Evolutionary conservation across 1,140 invertebrate genomes (phyloP), one percentile per base, ranked within the genome.

Genomic region (Leptinotarsa texana): DNA sequence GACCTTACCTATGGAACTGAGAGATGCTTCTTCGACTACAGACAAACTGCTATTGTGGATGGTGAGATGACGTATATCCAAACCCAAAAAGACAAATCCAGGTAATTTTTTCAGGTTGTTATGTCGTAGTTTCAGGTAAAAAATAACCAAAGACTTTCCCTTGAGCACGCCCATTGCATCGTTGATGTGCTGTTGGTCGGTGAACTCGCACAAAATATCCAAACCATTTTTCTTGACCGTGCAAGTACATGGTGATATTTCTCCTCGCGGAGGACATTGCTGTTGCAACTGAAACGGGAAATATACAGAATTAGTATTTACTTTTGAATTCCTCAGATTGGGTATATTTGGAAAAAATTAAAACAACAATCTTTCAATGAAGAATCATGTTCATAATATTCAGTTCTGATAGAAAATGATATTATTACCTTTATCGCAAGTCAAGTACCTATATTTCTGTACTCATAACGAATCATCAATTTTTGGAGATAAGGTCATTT

Each of bases 31-130:
- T 83, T 95, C 94, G 65, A 96, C 91, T n/a, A 94, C 92, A 5
- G 93, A 93, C 74, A 96, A 87, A 80, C 92, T 95, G 83, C 93
- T 95, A 83, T 95, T 95, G 80, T 94, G 93, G 18, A 96, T 94
- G 33, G 94, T 95, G 13, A 96, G 88, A 81, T 96, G 94, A 77
- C 92, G 90, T 75, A 96, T 95, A 80, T 95, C 93, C 78, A 96
- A 86, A 8, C 94, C 94, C n/a, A 95, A 88, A 83, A 96, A 95
- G 49, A 96, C 89, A 82, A 93, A 95, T 13, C 93, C 92, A 62
- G 93, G 93, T 63, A 96, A 87, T 85, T 94, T 95, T 1, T 92
- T 92, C 76, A 96, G 84, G 81, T 91, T 92, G 83, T 95, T 95
- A 85, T 95, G 94, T 18, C 94, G 89, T 61, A 96, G 85, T 82